phyloP scores from a whole-genome alignment of 2,113 vertebrate species.

The Ranitomeya variabilis region DNA sequence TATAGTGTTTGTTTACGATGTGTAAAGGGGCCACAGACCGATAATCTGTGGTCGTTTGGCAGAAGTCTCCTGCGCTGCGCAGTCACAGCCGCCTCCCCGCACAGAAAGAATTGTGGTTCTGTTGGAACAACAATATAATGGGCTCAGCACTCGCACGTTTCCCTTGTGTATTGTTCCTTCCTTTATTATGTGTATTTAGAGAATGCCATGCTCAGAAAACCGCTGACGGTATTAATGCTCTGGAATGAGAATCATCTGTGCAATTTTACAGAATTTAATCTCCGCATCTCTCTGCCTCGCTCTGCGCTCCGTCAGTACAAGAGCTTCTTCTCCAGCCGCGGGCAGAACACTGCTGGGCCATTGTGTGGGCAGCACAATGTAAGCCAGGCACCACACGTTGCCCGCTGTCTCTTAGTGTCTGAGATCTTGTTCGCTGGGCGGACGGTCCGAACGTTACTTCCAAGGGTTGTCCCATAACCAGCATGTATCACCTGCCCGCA shows the following conservation, averaged over 20 bases:
- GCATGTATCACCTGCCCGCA: no score
- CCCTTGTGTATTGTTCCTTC: constrained; percentile 64
- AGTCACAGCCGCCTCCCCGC: constrained; percentile 33
- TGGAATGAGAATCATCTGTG: constrained; percentile 68
- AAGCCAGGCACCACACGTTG: constrained; percentile 38
- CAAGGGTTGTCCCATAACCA: no score
- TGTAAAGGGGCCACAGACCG: not conserved
- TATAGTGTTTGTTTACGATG: not conserved
- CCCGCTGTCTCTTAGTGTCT: constrained; percentile 10
- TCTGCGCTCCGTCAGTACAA: constrained; percentile 15
- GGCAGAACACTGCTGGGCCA: constrained; percentile 15
- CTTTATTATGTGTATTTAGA: constrained; percentile 68
- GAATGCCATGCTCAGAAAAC: constrained; percentile 63
- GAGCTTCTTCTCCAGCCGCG: not conserved
- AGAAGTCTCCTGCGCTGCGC: constrained; percentile 4
- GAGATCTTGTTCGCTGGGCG: constrained; percentile 4
- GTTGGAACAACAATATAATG: constrained; percentile 63
- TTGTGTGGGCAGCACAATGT: constrained; percentile 44
- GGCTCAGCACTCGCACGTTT: constrained; percentile 65
- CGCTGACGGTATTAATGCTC: constrained; percentile 64
- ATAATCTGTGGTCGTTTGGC: not conserved
- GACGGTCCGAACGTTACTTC: not conserved
- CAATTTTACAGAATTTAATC: constrained; percentile 63
- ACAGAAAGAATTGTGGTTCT: constrained; percentile 60
- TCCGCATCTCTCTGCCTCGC: constrained; percentile 1